These are phyloP conservation scores for Osmerus mordax DNA, from an alignment of 2,113 vertebrate species.

Conservation along the genomic window DNA sequence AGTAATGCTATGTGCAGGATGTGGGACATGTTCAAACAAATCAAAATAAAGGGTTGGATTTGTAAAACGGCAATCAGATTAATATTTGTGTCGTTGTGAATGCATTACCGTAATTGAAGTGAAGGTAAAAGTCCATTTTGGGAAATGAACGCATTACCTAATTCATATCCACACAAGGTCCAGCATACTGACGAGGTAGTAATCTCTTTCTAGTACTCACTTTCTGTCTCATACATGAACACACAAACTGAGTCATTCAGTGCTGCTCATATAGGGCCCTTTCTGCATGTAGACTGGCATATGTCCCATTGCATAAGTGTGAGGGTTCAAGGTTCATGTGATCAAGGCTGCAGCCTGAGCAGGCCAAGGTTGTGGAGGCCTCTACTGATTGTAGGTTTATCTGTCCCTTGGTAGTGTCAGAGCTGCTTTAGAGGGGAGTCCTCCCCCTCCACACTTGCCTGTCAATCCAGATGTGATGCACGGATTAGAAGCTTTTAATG, in stretches of 20 bases:
- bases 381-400: conserved; percentile 39
- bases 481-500: conserved; percentile 65
- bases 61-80: conserved; percentile 20
- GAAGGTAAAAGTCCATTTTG: conserved; percentile 42
- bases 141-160: conserved; percentile 27
- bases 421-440: conserved; percentile 26
- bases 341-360: conserved; percentile 1
- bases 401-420: conserved; percentile 42
- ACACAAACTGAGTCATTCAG: conserved; percentile 42
- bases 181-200: not conserved
- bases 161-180: not conserved
- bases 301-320: conserved; percentile 28
- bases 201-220: conserved; percentile 49
- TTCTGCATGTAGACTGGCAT: not conserved
- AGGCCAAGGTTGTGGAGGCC: conserved; percentile 21
- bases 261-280: conserved; percentile 1
- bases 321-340: conserved; percentile 39
- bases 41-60: conserved; percentile 61
- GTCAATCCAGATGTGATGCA: conserved; percentile 58
- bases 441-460: conserved; percentile 34
- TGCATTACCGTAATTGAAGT: conserved; percentile 71
- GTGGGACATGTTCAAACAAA: conserved; percentile 40
- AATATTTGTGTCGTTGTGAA: conserved; percentile 46
- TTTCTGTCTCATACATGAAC: conserved; percentile 19
- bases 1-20: not conserved